These are phyloP conservation scores for Tenrec ecaudatus DNA, from an alignment of 2,113 vertebrate species.

Conservation along the genomic window DNA sequence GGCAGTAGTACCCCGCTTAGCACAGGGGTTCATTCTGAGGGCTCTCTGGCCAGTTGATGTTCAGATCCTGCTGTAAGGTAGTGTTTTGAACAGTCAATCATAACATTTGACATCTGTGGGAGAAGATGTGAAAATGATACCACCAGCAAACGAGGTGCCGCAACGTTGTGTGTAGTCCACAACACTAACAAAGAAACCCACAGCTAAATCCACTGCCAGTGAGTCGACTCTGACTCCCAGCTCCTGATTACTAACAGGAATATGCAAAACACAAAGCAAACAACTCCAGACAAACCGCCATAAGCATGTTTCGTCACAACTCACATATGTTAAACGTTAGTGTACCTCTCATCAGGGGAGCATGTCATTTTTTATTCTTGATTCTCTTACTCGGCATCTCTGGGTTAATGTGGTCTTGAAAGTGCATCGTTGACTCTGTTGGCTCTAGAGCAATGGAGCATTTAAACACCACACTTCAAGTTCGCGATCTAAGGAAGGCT, in stretches of 20 bases:
- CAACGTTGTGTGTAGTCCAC: background rate
- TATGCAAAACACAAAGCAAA: background rate
- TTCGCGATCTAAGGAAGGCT: background rate
- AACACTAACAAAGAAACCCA: too few species aligned
- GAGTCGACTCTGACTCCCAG: too few species aligned
- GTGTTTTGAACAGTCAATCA: background rate
- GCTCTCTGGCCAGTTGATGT: background rate
- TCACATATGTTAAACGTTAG: background rate
- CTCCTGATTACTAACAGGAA: too few species aligned
- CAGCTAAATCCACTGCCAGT: too few species aligned
- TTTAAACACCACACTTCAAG: background rate
- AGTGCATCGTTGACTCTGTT: background rate
- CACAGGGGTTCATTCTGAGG: background rate
- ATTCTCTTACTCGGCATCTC: background rate
- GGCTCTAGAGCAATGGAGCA: background rate
- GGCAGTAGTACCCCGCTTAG: background rate
- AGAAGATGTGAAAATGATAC: background rate
- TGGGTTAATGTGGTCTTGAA: slow-evolving; percentile 10
- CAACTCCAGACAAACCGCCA: too few species aligned
- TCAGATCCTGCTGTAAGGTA: background rate
- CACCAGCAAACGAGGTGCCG: background rate
- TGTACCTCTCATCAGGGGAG: background rate
- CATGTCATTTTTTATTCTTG: background rate
- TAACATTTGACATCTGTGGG: background rate
- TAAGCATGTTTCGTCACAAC: background rate